Conservation (phyloP, 1,140 invertebrate species). For the Heterodera schachtii region DNA sequence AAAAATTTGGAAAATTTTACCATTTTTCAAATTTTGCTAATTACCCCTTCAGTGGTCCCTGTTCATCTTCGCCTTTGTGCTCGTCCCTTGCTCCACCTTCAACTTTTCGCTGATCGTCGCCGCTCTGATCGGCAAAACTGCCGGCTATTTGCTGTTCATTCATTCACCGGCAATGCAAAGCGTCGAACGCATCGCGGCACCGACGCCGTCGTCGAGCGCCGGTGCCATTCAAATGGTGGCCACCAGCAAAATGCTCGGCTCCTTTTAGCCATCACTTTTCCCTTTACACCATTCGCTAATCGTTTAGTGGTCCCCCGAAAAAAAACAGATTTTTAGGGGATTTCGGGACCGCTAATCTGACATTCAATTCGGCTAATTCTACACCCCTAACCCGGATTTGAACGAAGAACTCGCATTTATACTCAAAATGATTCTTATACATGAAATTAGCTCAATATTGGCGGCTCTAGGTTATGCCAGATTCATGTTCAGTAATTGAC, state of each 20-base stretch:
- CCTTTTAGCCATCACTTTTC: slow-evolving; percentile 8
- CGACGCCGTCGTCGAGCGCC: not conserved
- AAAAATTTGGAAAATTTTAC: no score
- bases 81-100: slow-evolving; percentile 31
- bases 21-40: no score
- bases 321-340: no score
- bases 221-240: slow-evolving; percentile 10
- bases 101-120: slow-evolving; percentile 34
- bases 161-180: slow-evolving; percentile 34
- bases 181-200: slow-evolving; percentile 35
- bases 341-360: no score
- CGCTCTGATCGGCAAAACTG: slow-evolving; percentile 35
- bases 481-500: no score
- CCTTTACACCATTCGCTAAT: not conserved
- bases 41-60: slow-evolving; percentile 13
- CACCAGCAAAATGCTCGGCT: slow-evolving; percentile 22
- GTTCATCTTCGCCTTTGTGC: slow-evolving; percentile 30
- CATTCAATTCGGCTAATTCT: no score
- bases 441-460: no score
- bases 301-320: no score
- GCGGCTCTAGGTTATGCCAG: no score
- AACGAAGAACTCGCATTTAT: no score
- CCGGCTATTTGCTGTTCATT: slow-evolving; percentile 39
- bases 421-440: no score
- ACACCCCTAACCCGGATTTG: no score